Evolutionary conservation across 2,113 vertebrate species (phyloP).

Genomic region (Hucho hucho): DNA sequence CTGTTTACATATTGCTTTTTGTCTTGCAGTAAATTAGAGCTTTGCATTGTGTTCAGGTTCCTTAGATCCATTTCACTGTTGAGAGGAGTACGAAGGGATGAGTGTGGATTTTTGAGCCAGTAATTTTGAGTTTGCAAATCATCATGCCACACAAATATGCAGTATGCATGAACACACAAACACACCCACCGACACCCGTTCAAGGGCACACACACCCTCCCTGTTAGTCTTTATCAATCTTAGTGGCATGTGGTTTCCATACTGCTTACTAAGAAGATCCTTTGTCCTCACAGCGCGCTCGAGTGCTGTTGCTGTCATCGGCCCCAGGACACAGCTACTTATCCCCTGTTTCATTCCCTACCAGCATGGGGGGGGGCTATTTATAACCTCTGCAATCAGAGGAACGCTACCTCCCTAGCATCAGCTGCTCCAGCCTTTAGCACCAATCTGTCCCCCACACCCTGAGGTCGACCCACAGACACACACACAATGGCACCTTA

Average conservation of each 20-base stretch:
- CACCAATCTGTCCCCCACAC: constrained; percentile 19
- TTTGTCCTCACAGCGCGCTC: constrained; percentile 59
- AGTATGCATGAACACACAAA: no score
- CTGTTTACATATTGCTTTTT: no score
- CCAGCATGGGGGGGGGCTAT: constrained; percentile 24
- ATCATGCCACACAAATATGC: no score
- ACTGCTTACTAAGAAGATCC: constrained; percentile 25
- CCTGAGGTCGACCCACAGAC: constrained; percentile 1
- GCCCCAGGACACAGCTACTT: constrained; percentile 36
- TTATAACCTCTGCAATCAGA: constrained; percentile 31
- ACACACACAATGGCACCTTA: no score
- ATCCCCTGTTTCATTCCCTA: constrained; percentile 17
- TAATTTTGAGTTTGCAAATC: no score
- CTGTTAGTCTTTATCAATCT: background rate
- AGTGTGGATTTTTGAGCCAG: no score
- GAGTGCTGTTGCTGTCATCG: constrained; percentile 58
- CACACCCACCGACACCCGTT: background rate
- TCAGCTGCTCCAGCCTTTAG: background rate
- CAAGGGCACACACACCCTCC: background rate
- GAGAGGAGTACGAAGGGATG: no score
- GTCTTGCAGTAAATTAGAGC: no score
- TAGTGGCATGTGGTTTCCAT: no score
- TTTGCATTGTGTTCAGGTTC: no score
- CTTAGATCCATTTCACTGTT: no score
- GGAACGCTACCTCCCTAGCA: constrained; percentile 6